Conservation (phyloP, 1,140 invertebrate genomes). For the Chionoecetes opilio region DNA sequence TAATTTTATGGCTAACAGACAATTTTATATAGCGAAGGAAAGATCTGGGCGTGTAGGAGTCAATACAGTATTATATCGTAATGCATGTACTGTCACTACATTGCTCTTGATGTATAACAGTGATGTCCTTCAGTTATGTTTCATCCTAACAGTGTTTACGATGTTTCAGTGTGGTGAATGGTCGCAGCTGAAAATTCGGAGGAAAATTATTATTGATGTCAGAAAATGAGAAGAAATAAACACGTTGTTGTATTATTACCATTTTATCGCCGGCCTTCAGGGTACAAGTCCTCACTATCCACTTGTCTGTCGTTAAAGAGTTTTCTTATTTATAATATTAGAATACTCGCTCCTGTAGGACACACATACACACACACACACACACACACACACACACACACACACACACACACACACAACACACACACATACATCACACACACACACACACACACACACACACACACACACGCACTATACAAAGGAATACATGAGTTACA, state of each 20-base stretch:
- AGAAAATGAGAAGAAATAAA: not conserved
- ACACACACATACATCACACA: not conserved
- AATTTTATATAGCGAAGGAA: too few species aligned
- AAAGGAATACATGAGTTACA: slow-evolving; percentile 21
- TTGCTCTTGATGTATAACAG: too few species aligned
- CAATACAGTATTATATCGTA: too few species aligned
- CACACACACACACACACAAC: slow-evolving; percentile 25
- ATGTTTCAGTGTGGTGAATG: too few species aligned
- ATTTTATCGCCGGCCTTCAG: slow-evolving; percentile 24
- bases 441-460: slow-evolving; percentile 24
- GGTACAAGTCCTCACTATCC: not conserved
- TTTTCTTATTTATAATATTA: not conserved
- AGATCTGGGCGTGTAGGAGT: too few species aligned
- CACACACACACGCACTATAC: slow-evolving; percentile 12
- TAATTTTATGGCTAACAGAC: too few species aligned
- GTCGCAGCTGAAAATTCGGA: too few species aligned
- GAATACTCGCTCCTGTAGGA: too few species aligned
- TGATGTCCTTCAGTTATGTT: too few species aligned
- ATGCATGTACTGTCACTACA: not conserved
- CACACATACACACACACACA: too few species aligned
- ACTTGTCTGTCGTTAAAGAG: not conserved
- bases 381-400: not conserved
- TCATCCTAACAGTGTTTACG: too few species aligned
- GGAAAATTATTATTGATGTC: too few species aligned
- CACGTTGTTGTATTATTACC: not conserved